Percentiles rank a stretch among this genome's conserved stretches.
phyloP scores from a whole-genome alignment of 2,797 vertebrate species.

The Miichthys miiuy region DNA sequence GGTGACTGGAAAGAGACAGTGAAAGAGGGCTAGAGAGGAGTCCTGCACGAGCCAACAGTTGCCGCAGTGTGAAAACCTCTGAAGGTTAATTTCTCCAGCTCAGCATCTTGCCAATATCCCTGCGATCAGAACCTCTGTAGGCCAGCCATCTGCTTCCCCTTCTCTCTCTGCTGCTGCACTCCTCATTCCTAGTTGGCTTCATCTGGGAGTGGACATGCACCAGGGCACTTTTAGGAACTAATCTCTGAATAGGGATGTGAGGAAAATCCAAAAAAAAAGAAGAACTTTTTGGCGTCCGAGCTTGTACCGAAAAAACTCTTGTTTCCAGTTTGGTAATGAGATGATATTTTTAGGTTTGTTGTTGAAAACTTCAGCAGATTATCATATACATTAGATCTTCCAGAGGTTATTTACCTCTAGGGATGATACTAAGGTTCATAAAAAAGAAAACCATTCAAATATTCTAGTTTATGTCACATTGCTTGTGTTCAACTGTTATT shows the following conservation, averaged over 20 bases:
- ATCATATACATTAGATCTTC: background rate
- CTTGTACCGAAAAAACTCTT: background rate
- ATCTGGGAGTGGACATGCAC: conserved; percentile 65
- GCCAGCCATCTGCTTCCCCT: conserved; percentile 77
- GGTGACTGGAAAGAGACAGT: conserved; percentile 38
- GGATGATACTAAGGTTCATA: background rate
- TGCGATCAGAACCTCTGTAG: conserved; percentile 78
- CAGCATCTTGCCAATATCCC: conserved; percentile 81
- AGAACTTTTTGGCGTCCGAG: background rate
- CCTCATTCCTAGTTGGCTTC: conserved; percentile 51
- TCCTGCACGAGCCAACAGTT: conserved; percentile 63
- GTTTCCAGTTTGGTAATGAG: background rate
- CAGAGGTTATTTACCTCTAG: background rate
- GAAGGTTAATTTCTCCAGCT: conserved; percentile 83
- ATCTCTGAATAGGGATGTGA: conserved; percentile 44
- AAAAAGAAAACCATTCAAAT: too few relatives aligned
- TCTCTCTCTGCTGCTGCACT: conserved; percentile 48
- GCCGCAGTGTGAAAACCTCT: conserved; percentile 75
- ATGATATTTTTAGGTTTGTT: background rate
- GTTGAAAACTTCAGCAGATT: background rate
- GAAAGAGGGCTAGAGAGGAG: conserved; percentile 40
- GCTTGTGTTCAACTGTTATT: background rate
- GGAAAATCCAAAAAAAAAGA: background rate
- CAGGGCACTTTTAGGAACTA: conserved; percentile 49
- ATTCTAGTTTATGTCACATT: too few relatives aligned